These are phyloP conservation scores for Diorhabda sublineata DNA, from an alignment of 1,140 invertebrate species.

Conservation along the genomic window DNA sequence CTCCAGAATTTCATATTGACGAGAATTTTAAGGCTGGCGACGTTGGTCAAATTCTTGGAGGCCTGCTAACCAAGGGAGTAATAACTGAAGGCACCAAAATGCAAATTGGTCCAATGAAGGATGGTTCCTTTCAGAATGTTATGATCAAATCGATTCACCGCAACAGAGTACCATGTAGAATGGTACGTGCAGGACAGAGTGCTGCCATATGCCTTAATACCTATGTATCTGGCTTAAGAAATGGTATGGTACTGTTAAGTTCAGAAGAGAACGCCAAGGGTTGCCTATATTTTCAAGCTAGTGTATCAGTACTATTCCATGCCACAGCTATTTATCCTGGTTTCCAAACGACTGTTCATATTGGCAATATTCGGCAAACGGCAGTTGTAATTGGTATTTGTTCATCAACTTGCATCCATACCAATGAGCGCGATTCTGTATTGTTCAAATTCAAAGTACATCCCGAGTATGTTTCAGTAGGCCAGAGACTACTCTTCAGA, in stretches of 20 bases:
- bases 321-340: slow-evolving; percentile 77
- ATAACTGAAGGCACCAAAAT: slow-evolving; percentile 79
- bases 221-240: slow-evolving; percentile 60
- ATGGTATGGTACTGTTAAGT: slow-evolving; percentile 78
- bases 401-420: slow-evolving; percentile 58
- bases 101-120: slow-evolving; percentile 71
- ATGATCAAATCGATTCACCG: slow-evolving; percentile 82
- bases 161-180: slow-evolving; percentile 82
- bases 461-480: slow-evolving; percentile 89
- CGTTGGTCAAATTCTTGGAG: slow-evolving; percentile 82
- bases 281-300: slow-evolving; percentile 62
- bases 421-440: slow-evolving; percentile 81
- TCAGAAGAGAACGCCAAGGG: slow-evolving; percentile 33
- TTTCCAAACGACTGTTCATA: slow-evolving; percentile 91
- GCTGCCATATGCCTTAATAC: slow-evolving; percentile 77
- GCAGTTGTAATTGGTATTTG: slow-evolving; percentile 74
- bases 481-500: slow-evolving; percentile 80
- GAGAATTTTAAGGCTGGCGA: slow-evolving; percentile 83
- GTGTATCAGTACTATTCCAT: slow-evolving; percentile 81
- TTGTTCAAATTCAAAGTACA: slow-evolving; percentile 84
- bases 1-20: slow-evolving; percentile 87
- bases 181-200: slow-evolving; percentile 85
- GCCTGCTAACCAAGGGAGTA: slow-evolving; percentile 78
- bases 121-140: slow-evolving; percentile 76
- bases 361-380: slow-evolving; percentile 92